A percentile compares a stretch with the other conserved stretches of the same genome.
Conservation (phyloP, 1,140 invertebrate species). For the Sycophaga agraensis region DNA sequence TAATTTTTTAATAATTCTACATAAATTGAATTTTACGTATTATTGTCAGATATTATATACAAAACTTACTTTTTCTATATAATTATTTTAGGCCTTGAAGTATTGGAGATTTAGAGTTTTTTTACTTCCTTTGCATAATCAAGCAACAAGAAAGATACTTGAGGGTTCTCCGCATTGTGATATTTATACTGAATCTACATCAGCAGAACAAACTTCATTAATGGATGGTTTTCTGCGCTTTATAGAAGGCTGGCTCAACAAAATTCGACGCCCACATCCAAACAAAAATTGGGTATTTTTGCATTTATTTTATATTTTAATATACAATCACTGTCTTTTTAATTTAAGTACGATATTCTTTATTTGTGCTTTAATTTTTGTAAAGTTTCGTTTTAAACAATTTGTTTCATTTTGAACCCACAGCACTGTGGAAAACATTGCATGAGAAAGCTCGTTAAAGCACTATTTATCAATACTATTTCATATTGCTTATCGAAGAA, state of each 20-base stretch:
- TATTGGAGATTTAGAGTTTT: slow-evolving; percentile 94
- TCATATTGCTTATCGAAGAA: slow-evolving; percentile 9
- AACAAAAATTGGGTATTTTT: slow-evolving; percentile 61
- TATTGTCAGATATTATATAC: no score
- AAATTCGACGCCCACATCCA: slow-evolving; percentile 74
- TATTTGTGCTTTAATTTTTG: neutral
- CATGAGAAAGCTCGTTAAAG: slow-evolving; percentile 13
- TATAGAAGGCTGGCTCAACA: slow-evolving; percentile 86
- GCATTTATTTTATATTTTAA: neutral
- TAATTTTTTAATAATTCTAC: no score
- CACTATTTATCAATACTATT: slow-evolving; percentile 17
- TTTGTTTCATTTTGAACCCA: neutral
- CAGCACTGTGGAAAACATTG: slow-evolving; percentile 5
- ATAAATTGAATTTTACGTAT: no score
- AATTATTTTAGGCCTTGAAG: slow-evolving; percentile 74
- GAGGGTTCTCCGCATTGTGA: slow-evolving; percentile 75
- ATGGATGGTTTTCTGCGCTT: slow-evolving; percentile 80
- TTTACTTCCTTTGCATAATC: slow-evolving; percentile 75
- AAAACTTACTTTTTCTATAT: no score
- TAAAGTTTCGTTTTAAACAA: neutral
- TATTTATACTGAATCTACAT: slow-evolving; percentile 69
- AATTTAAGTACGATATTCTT: neutral
- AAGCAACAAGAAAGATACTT: slow-evolving; percentile 71
- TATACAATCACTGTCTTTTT: neutral
- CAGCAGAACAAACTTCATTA: slow-evolving; percentile 66